Percentiles rank a stretch among this genome's conserved stretches.
Conservation (phyloP, 1,140 invertebrate species). For the Drosophila punjabiensis region DNA sequence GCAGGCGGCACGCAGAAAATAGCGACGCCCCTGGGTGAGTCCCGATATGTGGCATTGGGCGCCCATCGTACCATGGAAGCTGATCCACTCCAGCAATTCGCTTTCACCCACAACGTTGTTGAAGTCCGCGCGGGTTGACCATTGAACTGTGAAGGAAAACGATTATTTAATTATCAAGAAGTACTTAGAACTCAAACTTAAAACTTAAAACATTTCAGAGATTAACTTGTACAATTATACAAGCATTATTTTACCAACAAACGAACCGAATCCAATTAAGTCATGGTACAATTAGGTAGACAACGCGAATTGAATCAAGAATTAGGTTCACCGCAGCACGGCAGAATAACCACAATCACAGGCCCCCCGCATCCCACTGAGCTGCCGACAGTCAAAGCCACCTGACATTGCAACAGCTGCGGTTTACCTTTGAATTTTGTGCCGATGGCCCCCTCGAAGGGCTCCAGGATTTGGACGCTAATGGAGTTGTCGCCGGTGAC, state of each 20-base stretch:
- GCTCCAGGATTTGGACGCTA: slow-evolving; percentile 87
- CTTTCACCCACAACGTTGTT: slow-evolving; percentile 90
- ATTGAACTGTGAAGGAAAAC: slow-evolving; percentile 88
- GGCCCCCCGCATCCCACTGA: slow-evolving; percentile 1
- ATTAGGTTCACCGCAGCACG: slow-evolving; percentile 29
- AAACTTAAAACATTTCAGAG: background rate
- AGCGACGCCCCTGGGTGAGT: slow-evolving; percentile 92
- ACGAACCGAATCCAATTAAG: background rate
- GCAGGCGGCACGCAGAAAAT: slow-evolving; percentile 94
- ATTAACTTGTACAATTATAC: background rate
- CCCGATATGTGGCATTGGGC: slow-evolving; percentile 90
- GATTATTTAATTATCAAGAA: background rate
- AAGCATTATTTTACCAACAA: background rate
- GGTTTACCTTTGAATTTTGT: slow-evolving; percentile 95
- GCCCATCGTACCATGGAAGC: slow-evolving; percentile 87
- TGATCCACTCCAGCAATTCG: slow-evolving; percentile 90
- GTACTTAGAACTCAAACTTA: background rate
- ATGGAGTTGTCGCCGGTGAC: slow-evolving; percentile 93
- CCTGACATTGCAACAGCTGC: slow-evolving; percentile 14
- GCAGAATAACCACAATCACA: slow-evolving; percentile 21
- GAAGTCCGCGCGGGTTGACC: slow-evolving; percentile 94
- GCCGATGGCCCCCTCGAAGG: slow-evolving; percentile 89
- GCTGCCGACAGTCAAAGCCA: slow-evolving; percentile 1
- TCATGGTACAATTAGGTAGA: slow-evolving; percentile 54
- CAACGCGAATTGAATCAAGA: slow-evolving; percentile 27